Evolutionary conservation across 2,797 vertebrate genomes (phyloP), one percentile per base, ranked within the genome.

Genomic region (Emydoidea blandingii): DNA sequence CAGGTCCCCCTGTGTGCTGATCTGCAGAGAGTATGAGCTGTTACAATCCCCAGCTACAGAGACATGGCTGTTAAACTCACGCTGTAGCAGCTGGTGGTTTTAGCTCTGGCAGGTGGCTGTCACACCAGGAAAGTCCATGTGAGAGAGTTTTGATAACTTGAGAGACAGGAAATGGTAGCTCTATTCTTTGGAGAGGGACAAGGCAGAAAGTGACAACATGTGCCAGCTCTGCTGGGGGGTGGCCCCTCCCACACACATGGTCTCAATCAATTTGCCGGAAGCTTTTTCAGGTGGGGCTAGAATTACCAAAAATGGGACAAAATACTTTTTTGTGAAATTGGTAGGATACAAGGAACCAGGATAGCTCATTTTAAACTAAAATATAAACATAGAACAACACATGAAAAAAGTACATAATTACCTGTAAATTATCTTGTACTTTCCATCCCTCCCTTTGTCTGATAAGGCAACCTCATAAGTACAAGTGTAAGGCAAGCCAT

Each of bases 391-490:
- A 92, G 84, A 87, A 53, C 8, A 84, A 68, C 12, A 81, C 0
- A 59, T 50, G 25, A 23, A 84, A 87, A 94, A 78, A 62, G 5
- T 0, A 76, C 2, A 78, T 19, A 0, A 11, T 94, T 98, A 99
- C 99, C 99, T 99, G 99, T 99, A 99, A 98, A 99, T 98, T 87
- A 99, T 97, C 95, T 99, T 99, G 98, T 99, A 99, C 93, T 99
- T 99, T 95, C 99, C 99, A 79, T 99, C 99, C 44, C 99, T 98
- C 53, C 99, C 99, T 98, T 99, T 99, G 95, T 99, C 99, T 9
- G 99, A 99, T 96, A 99, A 99, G 97, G 99, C 98, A 90, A 99
- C 98, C 97, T 99, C 99, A 1, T 99, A 99, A 97, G 98, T 99
- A 98, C 99, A 99, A 93, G 99, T 98, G 96, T 99, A 99, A 34